Percentiles rank a stretch among this genome's conserved stretches.
Conservation (phyloP, 1,140 invertebrate genomes). For the Venturia canescens region DNA sequence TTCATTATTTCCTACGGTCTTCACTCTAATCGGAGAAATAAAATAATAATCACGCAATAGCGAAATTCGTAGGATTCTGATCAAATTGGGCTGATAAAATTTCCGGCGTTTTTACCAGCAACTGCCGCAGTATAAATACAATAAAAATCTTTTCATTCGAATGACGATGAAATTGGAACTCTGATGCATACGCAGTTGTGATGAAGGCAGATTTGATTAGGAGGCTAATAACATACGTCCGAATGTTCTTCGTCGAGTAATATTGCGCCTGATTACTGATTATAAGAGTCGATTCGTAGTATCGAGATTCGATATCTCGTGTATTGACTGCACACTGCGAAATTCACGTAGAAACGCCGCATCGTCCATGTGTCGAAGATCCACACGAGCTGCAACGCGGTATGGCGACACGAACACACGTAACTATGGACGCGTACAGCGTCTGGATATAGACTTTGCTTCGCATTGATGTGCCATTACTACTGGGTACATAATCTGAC, state of each 20-base stretch:
- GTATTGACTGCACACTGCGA: not conserved
- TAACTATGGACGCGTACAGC: not conserved
- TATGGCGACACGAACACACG: not conserved
- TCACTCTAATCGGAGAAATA: too few species aligned
- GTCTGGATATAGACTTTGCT: not conserved
- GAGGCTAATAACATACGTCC: slow-evolving; percentile 19
- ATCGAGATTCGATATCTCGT: slow-evolving; percentile 14
- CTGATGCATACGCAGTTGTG: not conserved
- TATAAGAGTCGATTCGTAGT: slow-evolving; percentile 19
- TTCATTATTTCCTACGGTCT: too few species aligned
- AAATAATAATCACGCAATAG: too few species aligned
- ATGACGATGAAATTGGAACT: too few species aligned
- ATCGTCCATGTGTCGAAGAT: slow-evolving; percentile 7
- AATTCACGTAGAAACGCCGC: not conserved
- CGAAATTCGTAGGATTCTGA: too few species aligned
- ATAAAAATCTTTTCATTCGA: too few species aligned
- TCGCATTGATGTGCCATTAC: slow-evolving; percentile 9
- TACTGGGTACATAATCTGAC: not conserved
- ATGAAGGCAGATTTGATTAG: slow-evolving; percentile 16
- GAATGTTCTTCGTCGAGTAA: not conserved
- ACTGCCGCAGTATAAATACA: too few species aligned
- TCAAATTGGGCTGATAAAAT: too few species aligned
- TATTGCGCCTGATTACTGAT: slow-evolving; percentile 26
- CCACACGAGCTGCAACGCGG: not conserved
- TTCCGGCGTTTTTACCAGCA: too few species aligned